Percentiles rank a stretch among this genome's conserved stretches.
phyloP scores from a whole-genome alignment of 1,140 invertebrate species.

The Triops longicaudatus region DNA sequence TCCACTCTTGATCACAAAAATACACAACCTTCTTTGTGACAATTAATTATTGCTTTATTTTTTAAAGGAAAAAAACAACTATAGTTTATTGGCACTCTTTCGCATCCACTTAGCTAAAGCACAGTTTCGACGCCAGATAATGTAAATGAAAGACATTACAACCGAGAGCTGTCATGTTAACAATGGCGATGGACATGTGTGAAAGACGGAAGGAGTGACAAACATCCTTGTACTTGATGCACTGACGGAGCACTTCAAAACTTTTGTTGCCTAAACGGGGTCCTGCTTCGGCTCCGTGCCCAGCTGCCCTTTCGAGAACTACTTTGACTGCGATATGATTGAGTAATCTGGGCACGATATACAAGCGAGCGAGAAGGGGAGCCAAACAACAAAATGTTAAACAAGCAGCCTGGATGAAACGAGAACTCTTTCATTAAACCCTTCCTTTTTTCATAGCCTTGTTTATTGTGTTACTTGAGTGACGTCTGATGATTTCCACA shows the following conservation, averaged over 20 bases:
- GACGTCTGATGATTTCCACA: conserved; percentile 22
- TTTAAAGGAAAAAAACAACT: not conserved
- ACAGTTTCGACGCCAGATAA: conserved; percentile 54
- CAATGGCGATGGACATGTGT: conserved; percentile 59
- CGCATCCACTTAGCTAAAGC: conserved; percentile 18
- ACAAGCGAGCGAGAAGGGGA: conserved; percentile 57
- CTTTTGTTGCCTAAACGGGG: conserved; percentile 33
- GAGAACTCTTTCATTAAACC: not conserved
- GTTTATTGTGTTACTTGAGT: conserved; percentile 36
- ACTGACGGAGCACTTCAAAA: conserved; percentile 45
- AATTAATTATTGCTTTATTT: not conserved
- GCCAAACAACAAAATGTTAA: conserved; percentile 58
- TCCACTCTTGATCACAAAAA: not conserved
- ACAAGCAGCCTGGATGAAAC: conserved; percentile 48
- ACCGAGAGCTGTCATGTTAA: conserved; percentile 59
- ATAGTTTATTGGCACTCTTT: not conserved
- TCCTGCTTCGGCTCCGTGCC: conserved; percentile 59
- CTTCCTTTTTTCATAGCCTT: conserved; percentile 40
- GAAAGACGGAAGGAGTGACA: conserved; percentile 55
- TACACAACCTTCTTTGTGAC: not conserved
- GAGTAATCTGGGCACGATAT: conserved; percentile 56
- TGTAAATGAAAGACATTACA: conserved; percentile 60
- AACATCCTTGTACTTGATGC: conserved; percentile 59
- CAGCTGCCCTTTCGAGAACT: conserved; percentile 56
- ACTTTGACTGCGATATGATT: conserved; percentile 56